Conservation (phyloP, 2,888 invertebrate species). For the Caenorhabditis plicata region DNA sequence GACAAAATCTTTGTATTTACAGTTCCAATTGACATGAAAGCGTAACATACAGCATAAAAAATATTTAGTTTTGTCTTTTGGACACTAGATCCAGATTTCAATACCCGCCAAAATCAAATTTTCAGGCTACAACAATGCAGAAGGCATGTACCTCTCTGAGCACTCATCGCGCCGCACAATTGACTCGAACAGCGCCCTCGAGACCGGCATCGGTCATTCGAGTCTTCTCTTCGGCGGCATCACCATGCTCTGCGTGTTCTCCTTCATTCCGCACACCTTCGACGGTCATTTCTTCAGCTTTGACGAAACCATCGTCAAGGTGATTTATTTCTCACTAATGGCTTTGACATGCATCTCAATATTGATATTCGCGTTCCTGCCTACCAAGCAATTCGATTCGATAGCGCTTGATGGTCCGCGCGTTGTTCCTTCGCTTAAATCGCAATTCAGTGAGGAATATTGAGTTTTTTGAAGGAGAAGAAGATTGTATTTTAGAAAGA, state of each 20-base stretch:
- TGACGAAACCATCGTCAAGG: conserved; percentile 24
- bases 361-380: conserved; percentile 25
- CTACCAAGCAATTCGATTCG: conserved; percentile 34
- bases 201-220: conserved; percentile 32
- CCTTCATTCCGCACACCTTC: conserved; percentile 27
- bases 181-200: conserved; percentile 29
- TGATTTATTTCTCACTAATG: conserved; percentile 33
- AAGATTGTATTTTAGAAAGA: conserved; percentile 14
- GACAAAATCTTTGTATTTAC: too few species aligned
- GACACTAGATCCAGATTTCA: too few species aligned
- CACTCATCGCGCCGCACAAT: conserved; percentile 35
- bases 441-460: conserved; percentile 18
- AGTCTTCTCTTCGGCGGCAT: conserved; percentile 30
- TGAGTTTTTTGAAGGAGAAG: not conserved
- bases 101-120: too few species aligned
- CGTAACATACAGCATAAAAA: too few species aligned
- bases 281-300: conserved; percentile 29
- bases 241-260: conserved; percentile 25
- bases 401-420: conserved; percentile 20
- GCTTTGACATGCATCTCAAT: conserved; percentile 18
- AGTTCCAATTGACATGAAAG: too few species aligned
- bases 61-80: too few species aligned
- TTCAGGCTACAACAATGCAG: conserved; percentile 38
- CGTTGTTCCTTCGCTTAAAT: conserved; percentile 11
- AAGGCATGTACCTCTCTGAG: conserved; percentile 36